Base-by-base conservation (phyloP, 2,797 vertebrate species). In the Carapus acus region DNA sequence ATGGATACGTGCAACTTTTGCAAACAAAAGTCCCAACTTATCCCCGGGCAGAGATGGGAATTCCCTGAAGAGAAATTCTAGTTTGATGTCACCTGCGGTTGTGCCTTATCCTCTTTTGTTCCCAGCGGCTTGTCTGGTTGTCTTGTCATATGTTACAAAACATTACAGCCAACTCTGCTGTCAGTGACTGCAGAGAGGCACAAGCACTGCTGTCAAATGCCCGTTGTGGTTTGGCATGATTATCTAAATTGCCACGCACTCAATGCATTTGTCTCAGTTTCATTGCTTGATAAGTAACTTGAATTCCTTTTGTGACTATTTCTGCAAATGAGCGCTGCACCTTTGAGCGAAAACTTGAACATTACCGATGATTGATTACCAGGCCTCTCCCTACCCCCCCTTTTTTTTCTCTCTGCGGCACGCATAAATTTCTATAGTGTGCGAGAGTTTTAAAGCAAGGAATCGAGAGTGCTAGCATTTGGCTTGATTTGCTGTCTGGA, bases 401-500 rank as follows among this genome's bases (percentile, higher is more conserved):
- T 58, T 7, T 13, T 33, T 3, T 27, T 9, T 4, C 24, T 71
- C 54, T 37, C 51, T 49, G 58, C 58, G 19, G 60, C 49, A 54
- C 61, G 77, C 51, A 67, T 68, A 6, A 37, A 47, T 58, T 65
- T 77, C 66, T 62, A 46, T 62, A 67, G 54, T 13, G 31, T 75
- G 63, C 63, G 54, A 69, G 60, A 76, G 58, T 66, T 76, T 73
- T 70, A 71, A 59, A 80, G 66, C 75, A 63, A 70, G 73, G 80
- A 77, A 80, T 83, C 60, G 65, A 78, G 76, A 82, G 76, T 76
- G 78, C 82, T 79, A 69, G 73, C 54, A 62, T 78, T 83, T 87
- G 83, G 80, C 81, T 78, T 67, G 77, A 82, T 79, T 86, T 80
- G 74, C 77, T 80, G 84, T 77, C 77, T 70, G 49, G 44, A 42